phyloP scores from a whole-genome alignment of 2,113 vertebrate species.

The Perca schrenkii region DNA sequence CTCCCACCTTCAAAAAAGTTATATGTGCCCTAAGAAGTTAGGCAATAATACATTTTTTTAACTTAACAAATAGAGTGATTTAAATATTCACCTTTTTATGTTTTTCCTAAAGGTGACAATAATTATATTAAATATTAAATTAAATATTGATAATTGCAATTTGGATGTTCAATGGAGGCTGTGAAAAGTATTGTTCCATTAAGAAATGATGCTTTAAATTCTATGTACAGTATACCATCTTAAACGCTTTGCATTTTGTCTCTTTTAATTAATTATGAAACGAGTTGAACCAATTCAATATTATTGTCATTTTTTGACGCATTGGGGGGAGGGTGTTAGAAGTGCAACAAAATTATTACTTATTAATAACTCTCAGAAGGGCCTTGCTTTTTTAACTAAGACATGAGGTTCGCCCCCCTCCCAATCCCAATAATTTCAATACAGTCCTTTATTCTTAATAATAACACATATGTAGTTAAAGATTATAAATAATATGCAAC shows the following conservation, averaged over 20 bases:
- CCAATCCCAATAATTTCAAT: background rate
- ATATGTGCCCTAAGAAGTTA: conserved; percentile 1
- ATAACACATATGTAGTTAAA: too few relatives aligned
- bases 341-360: background rate
- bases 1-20: too few relatives aligned
- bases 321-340: background rate
- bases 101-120: background rate
- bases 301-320: background rate
- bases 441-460: background rate
- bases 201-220: background rate
- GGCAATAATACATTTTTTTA: background rate
- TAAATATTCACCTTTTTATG: background rate
- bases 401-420: too few relatives aligned
- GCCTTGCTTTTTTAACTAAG: background rate
- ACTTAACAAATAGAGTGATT: background rate
- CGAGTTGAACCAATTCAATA: background rate
- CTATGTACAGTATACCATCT: background rate
- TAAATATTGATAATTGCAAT: background rate
- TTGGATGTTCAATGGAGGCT: background rate
- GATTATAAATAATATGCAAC: background rate
- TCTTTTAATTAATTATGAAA: background rate
- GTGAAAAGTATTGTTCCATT: background rate
- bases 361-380: background rate
- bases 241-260: background rate
- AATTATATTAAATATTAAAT: too few relatives aligned